Percentiles rank a stretch among this genome's conserved stretches.
phyloP scores from a whole-genome alignment of 1,140 invertebrate species.

The Apis cerana region DNA sequence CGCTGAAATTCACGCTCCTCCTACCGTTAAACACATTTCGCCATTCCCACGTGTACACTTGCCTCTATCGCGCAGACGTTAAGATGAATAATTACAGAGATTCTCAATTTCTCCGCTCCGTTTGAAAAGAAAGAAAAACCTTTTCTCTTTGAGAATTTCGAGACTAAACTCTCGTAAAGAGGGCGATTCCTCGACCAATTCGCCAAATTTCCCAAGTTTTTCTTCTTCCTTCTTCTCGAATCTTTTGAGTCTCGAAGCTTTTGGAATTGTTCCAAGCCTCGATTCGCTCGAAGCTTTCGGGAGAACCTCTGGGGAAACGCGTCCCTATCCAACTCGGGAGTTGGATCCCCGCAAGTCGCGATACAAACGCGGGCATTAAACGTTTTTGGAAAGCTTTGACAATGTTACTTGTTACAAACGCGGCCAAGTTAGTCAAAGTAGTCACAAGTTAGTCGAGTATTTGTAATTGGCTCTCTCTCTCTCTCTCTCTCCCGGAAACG shows the following conservation, averaged over 20 bases:
- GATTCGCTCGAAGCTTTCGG: too few species aligned
- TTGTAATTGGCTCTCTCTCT: background rate
- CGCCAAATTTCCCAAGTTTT: too few species aligned
- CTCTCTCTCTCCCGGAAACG: background rate
- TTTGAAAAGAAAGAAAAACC: background rate
- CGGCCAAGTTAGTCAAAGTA: constrained; percentile 13
- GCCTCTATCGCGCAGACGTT: background rate
- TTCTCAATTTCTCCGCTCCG: background rate
- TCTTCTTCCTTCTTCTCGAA: too few species aligned
- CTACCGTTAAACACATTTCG: background rate
- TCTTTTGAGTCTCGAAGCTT: too few species aligned
- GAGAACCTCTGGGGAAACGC: background rate
- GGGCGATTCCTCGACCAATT: too few species aligned
- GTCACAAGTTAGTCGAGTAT: background rate
- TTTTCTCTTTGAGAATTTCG: too few species aligned
- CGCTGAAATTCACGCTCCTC: constrained; percentile 19
- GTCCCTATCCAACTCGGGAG: background rate
- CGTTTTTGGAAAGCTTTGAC: background rate
- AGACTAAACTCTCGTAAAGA: too few species aligned
- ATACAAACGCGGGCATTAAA: background rate
- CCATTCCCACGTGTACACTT: background rate
- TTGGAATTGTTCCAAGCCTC: too few species aligned
- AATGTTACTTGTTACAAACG: background rate
- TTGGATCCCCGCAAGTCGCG: background rate
- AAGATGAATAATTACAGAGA: background rate